A percentile compares a stretch with the other conserved stretches of the same genome.
Evolutionary conservation across 2,888 invertebrate genomes (phyloP).

Genomic region (Thereva nobilitata): DNA sequence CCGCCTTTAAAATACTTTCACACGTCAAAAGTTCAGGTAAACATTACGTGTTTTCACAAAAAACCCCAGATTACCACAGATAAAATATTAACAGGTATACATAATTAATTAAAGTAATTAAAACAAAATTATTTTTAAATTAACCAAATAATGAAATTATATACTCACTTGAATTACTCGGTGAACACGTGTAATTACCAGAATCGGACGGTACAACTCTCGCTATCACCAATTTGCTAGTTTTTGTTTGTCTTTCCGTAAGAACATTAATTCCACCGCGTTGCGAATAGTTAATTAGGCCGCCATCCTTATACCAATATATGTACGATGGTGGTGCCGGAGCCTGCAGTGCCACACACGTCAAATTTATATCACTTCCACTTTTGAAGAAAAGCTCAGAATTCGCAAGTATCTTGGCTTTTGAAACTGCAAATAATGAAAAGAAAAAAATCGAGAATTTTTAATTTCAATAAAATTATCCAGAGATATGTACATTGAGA

Average conservation of each 20-base stretch:
- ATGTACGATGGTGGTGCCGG: constrained; percentile 71
- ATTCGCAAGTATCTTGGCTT: constrained; percentile 84
- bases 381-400: constrained; percentile 85
- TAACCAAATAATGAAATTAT: not conserved
- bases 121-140: constrained; percentile 12
- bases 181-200: constrained; percentile 89
- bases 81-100: too few relatives aligned
- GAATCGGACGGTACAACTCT: constrained; percentile 78
- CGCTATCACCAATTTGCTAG: constrained; percentile 82
- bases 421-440: constrained; percentile 69
- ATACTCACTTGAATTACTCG: constrained; percentile 72
- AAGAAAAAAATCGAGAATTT: not conserved
- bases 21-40: too few relatives aligned
- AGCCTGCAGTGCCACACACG: constrained; percentile 80
- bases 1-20: too few relatives aligned
- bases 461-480: not conserved
- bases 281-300: constrained; percentile 82
- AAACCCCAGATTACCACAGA: too few relatives aligned
- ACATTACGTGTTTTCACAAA: too few relatives aligned
- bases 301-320: constrained; percentile 82
- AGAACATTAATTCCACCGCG: constrained; percentile 85
- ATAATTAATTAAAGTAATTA: not conserved
- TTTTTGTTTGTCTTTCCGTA: constrained; percentile 83
- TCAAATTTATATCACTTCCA: constrained; percentile 90
- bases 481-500: not conserved